Percentiles rank a stretch among this genome's conserved stretches.
Evolutionary conservation across 2,888 invertebrate species (phyloP).

Genomic region (Papilio elwesi): DNA sequence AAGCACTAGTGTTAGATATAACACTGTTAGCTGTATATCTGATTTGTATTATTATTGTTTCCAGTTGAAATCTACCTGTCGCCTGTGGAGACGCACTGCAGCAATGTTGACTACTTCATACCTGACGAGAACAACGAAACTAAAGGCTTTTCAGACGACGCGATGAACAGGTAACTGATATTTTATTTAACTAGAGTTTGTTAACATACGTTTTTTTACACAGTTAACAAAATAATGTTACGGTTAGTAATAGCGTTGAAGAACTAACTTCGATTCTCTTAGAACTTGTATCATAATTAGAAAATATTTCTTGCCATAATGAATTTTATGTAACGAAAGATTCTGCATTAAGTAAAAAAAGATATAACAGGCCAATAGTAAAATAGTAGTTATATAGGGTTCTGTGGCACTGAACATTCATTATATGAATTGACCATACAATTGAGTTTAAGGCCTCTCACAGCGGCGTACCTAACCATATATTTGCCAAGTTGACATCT

Average conservation of each 20-base stretch:
- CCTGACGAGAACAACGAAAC: slow-evolving; percentile 94
- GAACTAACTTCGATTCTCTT: no score
- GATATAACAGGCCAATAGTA: background rate
- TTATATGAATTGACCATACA: background rate
- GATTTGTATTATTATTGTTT: slow-evolving; percentile 58
- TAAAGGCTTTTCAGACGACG: slow-evolving; percentile 90
- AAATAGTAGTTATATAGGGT: background rate
- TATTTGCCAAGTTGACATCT: slow-evolving; percentile 32
- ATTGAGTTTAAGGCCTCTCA: background rate
- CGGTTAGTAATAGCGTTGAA: no score
- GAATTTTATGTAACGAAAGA: no score
- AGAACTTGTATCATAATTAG: no score
- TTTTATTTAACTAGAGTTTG: background rate
- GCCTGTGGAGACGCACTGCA: slow-evolving; percentile 97
- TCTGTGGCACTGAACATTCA: background rate
- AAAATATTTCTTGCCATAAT: no score
- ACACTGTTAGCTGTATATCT: no score
- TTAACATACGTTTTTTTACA: no score
- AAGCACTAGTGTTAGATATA: no score
- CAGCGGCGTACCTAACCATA: background rate
- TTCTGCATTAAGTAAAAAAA: background rate
- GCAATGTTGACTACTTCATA: slow-evolving; percentile 97
- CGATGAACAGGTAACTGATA: slow-evolving; percentile 90
- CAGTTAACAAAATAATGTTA: no score
- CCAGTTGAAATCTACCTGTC: slow-evolving; percentile 94